Base-by-base conservation (phyloP, 2,888 invertebrate genomes). In the Molorchus minor region DNA sequence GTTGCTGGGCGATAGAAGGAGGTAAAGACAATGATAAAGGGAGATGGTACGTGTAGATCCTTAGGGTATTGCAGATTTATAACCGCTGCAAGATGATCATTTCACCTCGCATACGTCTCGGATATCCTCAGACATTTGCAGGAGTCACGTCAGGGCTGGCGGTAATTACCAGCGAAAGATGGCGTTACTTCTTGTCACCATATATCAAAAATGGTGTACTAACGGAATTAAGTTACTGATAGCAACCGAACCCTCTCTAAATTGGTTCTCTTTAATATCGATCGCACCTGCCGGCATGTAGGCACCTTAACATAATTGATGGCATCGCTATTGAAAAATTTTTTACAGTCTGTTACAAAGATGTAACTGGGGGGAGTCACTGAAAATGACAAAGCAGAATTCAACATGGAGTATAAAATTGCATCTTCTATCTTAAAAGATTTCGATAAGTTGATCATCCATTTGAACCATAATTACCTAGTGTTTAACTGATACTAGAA, bases 11-110 rank as follows among this genome's bases (percentile, higher is more conserved):
- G 51, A 52, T 63, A 56, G 62, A 68, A 67, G 62, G 66, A 60
- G 57, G 68, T 64, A 63, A 56, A 64, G 76, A 75, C 76, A 70
- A 67, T 76, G 77, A 78, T 76, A 74, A 75, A 78, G 72, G 64
- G 77, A 74, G 78, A 78, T 77, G 72, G 74, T 67, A 75, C 78
- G 77, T 76, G 76, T 73, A 72, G 76, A 75, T 77, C 75, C 72
- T 68, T 58, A 46, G 67, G 63, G 67, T n/a, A 64, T 68, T 61
- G 70, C 71, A 73, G 75, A 77, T 77, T 77, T 77, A 77, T 76
- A 69, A 70, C 73, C 65, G 60, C 69, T 58, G 69, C 72, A 73
- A 74, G 73, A 76, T n/a, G n/a, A n/a, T 75, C 74, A 69, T 71
- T 68, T 67, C 68, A 62, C 71, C n/a, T 72, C 65, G 69, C 69